phyloP scores from a whole-genome alignment of 2,113 vertebrate genomes.

The Dicrurus megarhynchus region DNA sequence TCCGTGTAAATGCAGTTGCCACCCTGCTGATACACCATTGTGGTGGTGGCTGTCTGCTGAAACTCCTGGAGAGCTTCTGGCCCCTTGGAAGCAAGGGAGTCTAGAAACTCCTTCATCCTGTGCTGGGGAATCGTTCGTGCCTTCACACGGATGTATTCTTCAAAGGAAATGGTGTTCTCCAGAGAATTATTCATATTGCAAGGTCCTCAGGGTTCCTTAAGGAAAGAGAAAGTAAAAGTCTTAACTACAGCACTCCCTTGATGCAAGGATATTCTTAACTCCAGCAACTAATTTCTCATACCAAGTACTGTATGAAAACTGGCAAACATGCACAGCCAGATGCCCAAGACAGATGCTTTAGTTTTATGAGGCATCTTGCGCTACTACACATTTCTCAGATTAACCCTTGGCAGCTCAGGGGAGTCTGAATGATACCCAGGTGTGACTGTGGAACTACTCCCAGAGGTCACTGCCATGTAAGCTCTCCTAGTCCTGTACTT shows the following conservation, averaged over 20 bases:
- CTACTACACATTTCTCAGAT: background rate
- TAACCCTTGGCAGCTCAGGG: background rate
- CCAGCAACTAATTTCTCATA: background rate
- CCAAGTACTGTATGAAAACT: background rate
- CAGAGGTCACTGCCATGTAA: background rate
- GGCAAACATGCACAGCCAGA: constrained; percentile 17
- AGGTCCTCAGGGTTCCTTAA: constrained; percentile 74
- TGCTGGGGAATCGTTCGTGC: constrained; percentile 95
- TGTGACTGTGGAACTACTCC: background rate
- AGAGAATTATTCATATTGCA: constrained; percentile 97
- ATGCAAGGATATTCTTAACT: background rate
- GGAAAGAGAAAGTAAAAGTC: constrained; percentile 38
- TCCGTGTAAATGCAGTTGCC: constrained; percentile 96
- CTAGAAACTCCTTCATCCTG: constrained; percentile 99
- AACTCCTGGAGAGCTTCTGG: constrained; percentile 96
- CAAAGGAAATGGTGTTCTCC: constrained; percentile 97
- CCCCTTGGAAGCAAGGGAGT: constrained; percentile 93
- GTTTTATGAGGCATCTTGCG: constrained; percentile 26
- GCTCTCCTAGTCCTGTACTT: background rate
- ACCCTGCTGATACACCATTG: constrained; percentile 95
- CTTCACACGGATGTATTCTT: constrained; percentile 98
- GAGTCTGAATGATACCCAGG: background rate
- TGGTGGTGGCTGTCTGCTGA: constrained; percentile 88
- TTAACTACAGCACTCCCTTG: background rate
- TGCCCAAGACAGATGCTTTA: constrained; percentile 11